Base-by-base conservation (phyloP, 2,888 invertebrate genomes). In the Eupithecia abbreviata region DNA sequence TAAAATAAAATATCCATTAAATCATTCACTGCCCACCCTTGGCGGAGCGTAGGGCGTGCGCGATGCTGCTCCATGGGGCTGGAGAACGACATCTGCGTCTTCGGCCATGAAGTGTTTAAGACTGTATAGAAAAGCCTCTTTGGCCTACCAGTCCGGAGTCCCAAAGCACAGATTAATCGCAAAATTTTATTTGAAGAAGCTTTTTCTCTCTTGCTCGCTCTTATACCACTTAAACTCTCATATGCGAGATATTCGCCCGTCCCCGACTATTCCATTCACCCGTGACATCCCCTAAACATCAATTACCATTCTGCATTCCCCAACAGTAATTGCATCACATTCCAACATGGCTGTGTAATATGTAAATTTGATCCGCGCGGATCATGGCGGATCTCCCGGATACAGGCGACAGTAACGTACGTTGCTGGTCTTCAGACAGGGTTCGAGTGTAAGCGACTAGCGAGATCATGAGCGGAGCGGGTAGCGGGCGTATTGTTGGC, bases 301-400 rank as follows among this genome's bases (percentile, higher is more conserved):
- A 74, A 74, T 74, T 65, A 65, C 65, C 74, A 13, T 62, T 12
- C 12, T 49, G 65, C 77, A 75, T 72, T 72, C 74, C 70, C 69
- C 15, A n/a, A 55, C 65, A 65, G 47, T 76, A 78, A 76, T 76
- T 78, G 73, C 75, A 78, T 78, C 67, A 71, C 75, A 75, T 77
- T 68, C 72, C 78, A 66, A 78, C 66, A 66, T 73, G 55, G 41
- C 71, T 18, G 18, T 15, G 73, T 85, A 84, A 85, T 84, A 87
- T 87, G 87, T 85, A 85, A 87, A 87, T 86, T 77, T 74, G 83
- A 85, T 82, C 82, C 84, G 72, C 70, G 78, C 42, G 82, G 76
- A 83, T 82, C 81, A 30, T 30, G 62, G 62, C 18, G 77, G 80
- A 80, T 82, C 75, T 62, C 68, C 79, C 72, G 80, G 58, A 58